Base-by-base conservation (phyloP, 2,113 vertebrate species). In the Chascanopsetta lugubris region DNA sequence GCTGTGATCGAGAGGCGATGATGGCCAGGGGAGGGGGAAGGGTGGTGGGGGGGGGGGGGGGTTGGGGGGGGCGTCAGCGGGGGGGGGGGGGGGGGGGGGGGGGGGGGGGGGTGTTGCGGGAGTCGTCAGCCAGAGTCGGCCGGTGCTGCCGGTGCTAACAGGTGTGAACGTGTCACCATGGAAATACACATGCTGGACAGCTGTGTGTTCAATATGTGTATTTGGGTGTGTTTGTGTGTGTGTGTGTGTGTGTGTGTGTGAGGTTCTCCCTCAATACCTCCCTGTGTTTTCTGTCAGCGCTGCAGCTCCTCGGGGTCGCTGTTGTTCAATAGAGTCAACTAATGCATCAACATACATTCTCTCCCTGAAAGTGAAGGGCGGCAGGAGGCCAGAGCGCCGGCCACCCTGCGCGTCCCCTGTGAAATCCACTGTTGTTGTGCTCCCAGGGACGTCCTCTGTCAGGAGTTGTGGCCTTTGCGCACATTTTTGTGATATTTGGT, bases 101-200 rank as follows among this genome's bases (percentile, higher is more conserved):
- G n/a, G n/a, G n/a, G n/a, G n/a, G n/a, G n/a, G n/a, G n/a, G n/a
- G n/a, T n/a, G n/a, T n/a, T n/a, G n/a, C n/a, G n/a, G 88, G 88
- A 88, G 85, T 40, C 77, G 80, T 87, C 85, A 69, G 61, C 88
- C 78, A 82, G 76, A 69, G 72, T 49, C 64, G 66, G 38, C 69
- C 54, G 4, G 74, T 63, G 69, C 63, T 79, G 69, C 78, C 24
- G 61, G 72, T 84, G 75, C 72, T 61, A 82, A 82, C 87, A 91
- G 90, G 89, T 90, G 90, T 87, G 85, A 84, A 86, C 48, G 46
- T 78, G 61, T 82, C 72, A 30, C 75, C 25, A 9, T 71, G 56
- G 50, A 89, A 79, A 67, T 62, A 48, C 87, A 87, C 74, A 45
- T 80, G 75, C 80, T 64, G 59, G 30, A 55, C 85, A 87, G 80